Conservation (phyloP, 1,140 invertebrate genomes). For the Neodiprion fabricii region DNA sequence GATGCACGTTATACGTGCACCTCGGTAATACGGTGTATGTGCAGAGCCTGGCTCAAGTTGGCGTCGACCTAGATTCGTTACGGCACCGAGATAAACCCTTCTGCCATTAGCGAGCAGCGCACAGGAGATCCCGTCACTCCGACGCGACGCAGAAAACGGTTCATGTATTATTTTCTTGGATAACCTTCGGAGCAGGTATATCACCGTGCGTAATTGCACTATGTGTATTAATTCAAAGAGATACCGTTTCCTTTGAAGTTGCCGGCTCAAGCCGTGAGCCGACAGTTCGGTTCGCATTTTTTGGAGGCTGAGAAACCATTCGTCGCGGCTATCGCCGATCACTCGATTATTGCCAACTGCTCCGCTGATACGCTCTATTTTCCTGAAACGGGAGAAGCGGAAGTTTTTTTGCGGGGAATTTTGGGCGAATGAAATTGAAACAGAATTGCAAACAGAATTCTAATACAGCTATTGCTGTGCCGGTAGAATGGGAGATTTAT, state of each 20-base stretch:
- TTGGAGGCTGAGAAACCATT: not conserved
- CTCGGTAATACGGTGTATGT: not conserved
- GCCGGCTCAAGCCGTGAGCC: not conserved
- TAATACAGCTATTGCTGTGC: too few species aligned
- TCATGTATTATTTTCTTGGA: not conserved
- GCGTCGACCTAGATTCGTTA: constrained; percentile 4
- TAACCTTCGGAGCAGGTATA: too few species aligned
- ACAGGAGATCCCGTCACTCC: not conserved
- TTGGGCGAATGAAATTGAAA: not conserved
- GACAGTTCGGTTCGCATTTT: not conserved
- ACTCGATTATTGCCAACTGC: not conserved
- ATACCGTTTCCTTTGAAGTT: not conserved
- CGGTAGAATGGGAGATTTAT: too few species aligned
- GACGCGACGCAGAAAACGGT: not conserved
- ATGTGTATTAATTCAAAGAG: not conserved
- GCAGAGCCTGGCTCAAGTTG: not conserved
- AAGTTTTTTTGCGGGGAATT: too few species aligned
- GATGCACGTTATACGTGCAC: not conserved
- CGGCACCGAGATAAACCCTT: not conserved
- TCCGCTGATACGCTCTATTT: not conserved
- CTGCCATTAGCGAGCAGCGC: not conserved
- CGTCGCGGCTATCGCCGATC: not conserved
- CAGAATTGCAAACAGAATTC: not conserved
- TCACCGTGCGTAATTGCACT: not conserved
- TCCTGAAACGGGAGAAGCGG: too few species aligned